phyloP scores from a whole-genome alignment of 2,797 vertebrate species.

The Tragopan temminckii region DNA sequence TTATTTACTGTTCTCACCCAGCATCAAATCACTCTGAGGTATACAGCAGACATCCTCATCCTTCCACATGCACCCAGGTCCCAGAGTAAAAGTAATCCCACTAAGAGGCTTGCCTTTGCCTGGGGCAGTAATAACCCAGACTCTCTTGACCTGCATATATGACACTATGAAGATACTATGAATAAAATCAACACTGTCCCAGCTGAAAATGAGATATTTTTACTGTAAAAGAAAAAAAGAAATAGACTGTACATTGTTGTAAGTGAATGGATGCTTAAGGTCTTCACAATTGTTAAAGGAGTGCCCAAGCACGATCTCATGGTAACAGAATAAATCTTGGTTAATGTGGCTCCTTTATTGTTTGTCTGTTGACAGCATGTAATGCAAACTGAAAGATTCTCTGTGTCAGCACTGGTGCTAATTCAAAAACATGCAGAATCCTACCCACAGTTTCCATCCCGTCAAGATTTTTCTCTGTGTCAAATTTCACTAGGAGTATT shows the following conservation, averaged over 20 bases:
- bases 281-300: background rate
- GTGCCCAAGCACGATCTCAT: background rate
- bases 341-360: background rate
- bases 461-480: background rate
- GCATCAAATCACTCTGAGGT: too few species aligned
- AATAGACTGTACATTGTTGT: background rate
- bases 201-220: background rate
- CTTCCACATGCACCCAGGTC: too few species aligned
- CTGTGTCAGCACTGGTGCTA: background rate
- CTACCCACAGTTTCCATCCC: background rate
- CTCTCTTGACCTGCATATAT: too few species aligned
- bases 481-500: background rate
- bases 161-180: too few species aligned
- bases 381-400: background rate
- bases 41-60: too few species aligned
- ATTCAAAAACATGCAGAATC: background rate
- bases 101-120: too few species aligned
- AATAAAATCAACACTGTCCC: too few species aligned
- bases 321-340: background rate
- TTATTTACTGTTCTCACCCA: too few species aligned
- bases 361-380: background rate
- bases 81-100: too few species aligned
- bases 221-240: background rate
- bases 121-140: too few species aligned
- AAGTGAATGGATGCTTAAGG: background rate